Conservation (phyloP, 2,888 invertebrate species). For the Caenorhabditis sp. region DNA sequence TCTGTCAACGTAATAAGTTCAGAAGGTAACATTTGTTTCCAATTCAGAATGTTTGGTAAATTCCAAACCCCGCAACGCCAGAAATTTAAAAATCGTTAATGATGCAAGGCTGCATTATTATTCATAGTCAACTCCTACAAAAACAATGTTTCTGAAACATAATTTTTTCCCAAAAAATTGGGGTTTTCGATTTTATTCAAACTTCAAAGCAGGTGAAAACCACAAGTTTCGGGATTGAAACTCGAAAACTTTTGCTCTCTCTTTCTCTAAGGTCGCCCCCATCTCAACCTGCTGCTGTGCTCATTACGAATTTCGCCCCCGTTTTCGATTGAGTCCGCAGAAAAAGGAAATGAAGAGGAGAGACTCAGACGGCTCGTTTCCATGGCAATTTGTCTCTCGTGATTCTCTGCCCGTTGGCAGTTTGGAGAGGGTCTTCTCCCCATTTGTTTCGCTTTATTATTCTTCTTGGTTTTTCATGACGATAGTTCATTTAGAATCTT, state of each 20-base stretch:
- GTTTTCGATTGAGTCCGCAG: not conserved
- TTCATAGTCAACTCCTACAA: no score
- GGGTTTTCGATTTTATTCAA: no score
- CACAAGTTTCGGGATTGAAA: not conserved
- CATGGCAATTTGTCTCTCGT: constrained; percentile 38
- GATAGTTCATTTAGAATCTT: no score
- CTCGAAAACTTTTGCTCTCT: not conserved
- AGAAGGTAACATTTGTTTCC: no score
- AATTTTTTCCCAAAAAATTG: no score
- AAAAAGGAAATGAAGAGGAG: not conserved
- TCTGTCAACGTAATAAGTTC: no score
- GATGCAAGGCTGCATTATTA: no score
- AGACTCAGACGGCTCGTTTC: constrained; percentile 29
- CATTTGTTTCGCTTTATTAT: not conserved
- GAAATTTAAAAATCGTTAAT: no score
- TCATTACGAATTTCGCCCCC: constrained; percentile 43
- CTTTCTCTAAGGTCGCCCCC: not conserved
- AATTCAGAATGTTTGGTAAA: no score
- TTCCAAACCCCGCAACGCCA: no score
- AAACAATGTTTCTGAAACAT: no score
- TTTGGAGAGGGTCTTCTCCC: not conserved
- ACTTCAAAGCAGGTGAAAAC: no score
- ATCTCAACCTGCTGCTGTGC: constrained; percentile 22
- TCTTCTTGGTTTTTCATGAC: not conserved
- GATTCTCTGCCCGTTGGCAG: constrained; percentile 9